A percentile compares a stretch with the other conserved stretches of the same genome.
phyloP scores from a whole-genome alignment of 2,113 vertebrate genomes.

The Laterallus jamaicensis region DNA sequence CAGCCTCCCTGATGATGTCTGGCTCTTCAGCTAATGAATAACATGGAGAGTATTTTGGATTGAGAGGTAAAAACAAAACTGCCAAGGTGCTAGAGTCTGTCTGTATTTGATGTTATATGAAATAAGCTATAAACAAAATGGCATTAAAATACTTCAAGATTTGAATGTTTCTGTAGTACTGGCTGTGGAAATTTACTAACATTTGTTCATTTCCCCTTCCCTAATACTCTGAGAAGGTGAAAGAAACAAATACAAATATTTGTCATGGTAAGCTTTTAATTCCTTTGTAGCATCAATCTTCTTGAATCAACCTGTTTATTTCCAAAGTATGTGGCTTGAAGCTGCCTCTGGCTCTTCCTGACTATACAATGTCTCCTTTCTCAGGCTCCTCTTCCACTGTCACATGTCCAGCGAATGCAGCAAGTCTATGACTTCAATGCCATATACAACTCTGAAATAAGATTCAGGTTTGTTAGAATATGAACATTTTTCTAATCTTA shows the following conservation, averaged over 20 bases:
- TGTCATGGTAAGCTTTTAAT: not conserved
- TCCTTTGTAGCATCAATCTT: not conserved
- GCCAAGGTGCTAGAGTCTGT: not conserved
- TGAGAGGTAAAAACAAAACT: not conserved
- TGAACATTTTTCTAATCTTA: not conserved
- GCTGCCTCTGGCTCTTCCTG: not conserved
- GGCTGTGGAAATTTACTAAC: not conserved
- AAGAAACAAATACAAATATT: not conserved
- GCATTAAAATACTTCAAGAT: not conserved
- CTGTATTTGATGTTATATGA: not conserved
- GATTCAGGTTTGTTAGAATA: slow-evolving; percentile 81
- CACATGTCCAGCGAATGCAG: slow-evolving; percentile 91
- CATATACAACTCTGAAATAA: slow-evolving; percentile 89
- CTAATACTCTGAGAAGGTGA: not conserved
- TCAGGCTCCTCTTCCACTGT: slow-evolving; percentile 85
- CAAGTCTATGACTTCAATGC: slow-evolving; percentile 88
- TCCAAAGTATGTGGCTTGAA: not conserved
- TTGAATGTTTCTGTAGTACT: not conserved
- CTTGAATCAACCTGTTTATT: not conserved
- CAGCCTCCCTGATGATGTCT: not conserved
- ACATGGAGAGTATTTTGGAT: not conserved
- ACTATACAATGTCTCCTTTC: slow-evolving; percentile 5
- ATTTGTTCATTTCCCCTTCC: not conserved
- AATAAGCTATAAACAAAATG: not conserved
- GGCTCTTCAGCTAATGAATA: not conserved